Base-by-base conservation (phyloP, 2,888 invertebrate species). In the Drosophila mercatorum region DNA sequence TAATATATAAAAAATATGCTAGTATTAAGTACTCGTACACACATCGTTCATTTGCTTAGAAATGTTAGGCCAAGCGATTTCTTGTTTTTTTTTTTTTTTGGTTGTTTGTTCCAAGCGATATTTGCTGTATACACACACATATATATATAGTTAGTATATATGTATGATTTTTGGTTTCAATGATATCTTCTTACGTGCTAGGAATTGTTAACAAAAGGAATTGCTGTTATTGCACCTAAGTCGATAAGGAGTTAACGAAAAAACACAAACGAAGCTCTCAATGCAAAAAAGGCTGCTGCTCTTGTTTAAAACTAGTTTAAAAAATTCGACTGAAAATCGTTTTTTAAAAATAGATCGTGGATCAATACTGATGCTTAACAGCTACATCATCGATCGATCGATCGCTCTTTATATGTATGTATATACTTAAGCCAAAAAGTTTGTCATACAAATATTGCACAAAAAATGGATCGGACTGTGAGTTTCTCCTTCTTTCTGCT, bases 371-470 rank as follows among this genome's bases (percentile, higher is more conserved):
- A 17, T 80, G 80, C 80, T 62, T 80, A 80, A 72, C 77, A 80
- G 44, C 62, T 72, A 80, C 67, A 72, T 56, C 28, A 28, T 55
- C 41, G 41, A 55, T 40, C 55, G 17, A 22, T 5, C 22, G 17
- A 43, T 41, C 26, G 44, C 12, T 26, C 17, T 83, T 38, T 40
- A 26, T 36, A 31, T 22, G 22, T 22, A 22, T 22, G 22, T 22
- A 22, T 59, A 40, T 85, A 75, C 80, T 80, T 83, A 90, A 89
- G 78, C 76, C 79, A 90, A 86, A 88, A 86, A 88, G 87, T 77
- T 81, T 90, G 88, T 90, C 89, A 90, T 90, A 88, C 88, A 88
- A 88, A 89, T 90, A 88, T 89, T 89, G 90, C 88, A 89, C 85
- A 88, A 89, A 81, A 88, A 91, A 89, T 89, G 89, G 89, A 89